phyloP scores from a whole-genome alignment of 2,113 vertebrate genomes.

The Pholis gunnellus region DNA sequence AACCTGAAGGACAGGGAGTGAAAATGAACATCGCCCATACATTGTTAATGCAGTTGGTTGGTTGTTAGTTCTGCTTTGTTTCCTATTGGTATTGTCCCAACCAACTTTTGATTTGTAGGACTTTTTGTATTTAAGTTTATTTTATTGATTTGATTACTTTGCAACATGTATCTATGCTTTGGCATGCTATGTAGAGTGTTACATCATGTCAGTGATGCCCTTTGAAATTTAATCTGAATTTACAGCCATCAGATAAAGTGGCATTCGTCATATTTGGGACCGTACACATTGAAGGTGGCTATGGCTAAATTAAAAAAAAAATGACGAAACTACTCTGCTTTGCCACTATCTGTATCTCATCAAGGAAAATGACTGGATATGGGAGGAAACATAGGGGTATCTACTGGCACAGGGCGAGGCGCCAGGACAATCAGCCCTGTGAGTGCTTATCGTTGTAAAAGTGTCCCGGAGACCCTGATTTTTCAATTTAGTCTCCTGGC shows the following conservation, averaged over 20 bases:
- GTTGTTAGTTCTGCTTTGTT: too few relatives aligned
- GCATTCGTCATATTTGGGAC: not conserved
- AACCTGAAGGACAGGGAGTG: too few relatives aligned
- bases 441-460: slow-evolving; percentile 32
- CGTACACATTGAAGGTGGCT: not conserved
- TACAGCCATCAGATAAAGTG: not conserved
- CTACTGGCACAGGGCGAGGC: not conserved
- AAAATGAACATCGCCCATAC: too few relatives aligned
- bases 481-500: slow-evolving; percentile 36
- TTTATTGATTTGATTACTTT: too few relatives aligned
- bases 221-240: not conserved
- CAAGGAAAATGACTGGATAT: not conserved
- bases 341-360: not conserved
- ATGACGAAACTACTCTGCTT: too few relatives aligned
- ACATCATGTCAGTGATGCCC: not conserved
- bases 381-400: not conserved
- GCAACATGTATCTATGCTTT: not conserved
- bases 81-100: too few relatives aligned
- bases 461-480: slow-evolving; percentile 32
- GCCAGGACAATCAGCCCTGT: slow-evolving; percentile 8
- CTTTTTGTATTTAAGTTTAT: too few relatives aligned
- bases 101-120: too few relatives aligned
- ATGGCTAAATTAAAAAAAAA: not conserved
- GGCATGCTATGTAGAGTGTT: not conserved
- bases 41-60: too few relatives aligned